Conservation (phyloP, 2,113 vertebrate species). For the Ptilonorhynchus violaceus region DNA sequence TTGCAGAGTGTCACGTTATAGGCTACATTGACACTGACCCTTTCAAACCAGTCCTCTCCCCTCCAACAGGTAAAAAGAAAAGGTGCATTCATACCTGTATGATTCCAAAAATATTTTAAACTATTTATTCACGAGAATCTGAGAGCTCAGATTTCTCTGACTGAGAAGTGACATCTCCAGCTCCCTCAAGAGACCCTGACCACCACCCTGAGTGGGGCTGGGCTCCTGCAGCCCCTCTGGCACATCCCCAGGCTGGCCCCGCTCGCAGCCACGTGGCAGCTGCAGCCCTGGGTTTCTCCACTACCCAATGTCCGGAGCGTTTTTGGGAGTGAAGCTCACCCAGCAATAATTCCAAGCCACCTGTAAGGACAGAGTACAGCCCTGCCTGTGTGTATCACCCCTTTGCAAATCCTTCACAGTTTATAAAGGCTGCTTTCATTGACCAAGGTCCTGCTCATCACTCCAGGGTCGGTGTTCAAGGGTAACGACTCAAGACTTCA, state of each 20-base stretch:
- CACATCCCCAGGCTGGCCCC: neutral
- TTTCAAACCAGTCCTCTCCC: neutral
- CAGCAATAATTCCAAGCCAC: accelerated
- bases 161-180: neutral
- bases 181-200: neutral
- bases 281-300: neutral
- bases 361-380: neutral
- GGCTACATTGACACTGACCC: accelerated
- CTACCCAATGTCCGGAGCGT: neutral
- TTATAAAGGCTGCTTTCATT: neutral
- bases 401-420: neutral
- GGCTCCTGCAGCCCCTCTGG: neutral
- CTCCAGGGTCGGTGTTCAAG: neutral
- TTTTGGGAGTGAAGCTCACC: neutral
- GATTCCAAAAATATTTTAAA: neutral
- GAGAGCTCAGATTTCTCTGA: neutral
- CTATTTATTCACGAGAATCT: neutral
- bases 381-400: neutral
- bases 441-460: neutral
- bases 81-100: neutral
- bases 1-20: neutral
- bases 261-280: accelerated
- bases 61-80: neutral
- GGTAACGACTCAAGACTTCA: neutral
- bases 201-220: accelerated